Conservation (phyloP, 1,140 invertebrate genomes). For the Hylyphantes graminicola region DNA sequence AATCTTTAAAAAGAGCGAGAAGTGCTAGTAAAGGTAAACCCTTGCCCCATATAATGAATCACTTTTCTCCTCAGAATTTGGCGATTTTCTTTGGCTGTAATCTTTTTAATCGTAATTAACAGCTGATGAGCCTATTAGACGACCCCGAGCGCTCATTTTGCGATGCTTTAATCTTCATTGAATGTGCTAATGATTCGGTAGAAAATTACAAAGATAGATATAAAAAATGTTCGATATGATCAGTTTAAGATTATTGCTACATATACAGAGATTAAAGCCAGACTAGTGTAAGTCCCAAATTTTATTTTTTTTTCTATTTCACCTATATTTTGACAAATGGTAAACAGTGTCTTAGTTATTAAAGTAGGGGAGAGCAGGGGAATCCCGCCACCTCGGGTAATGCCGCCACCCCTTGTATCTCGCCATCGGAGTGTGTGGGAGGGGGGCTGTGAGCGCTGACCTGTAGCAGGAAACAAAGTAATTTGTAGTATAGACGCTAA, state of each 20-base stretch:
- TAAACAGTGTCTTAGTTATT: no score
- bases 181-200: conserved; percentile 36
- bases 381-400: no score
- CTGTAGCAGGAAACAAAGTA: no score
- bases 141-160: conserved; percentile 38
- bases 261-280: background rate
- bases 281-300: background rate
- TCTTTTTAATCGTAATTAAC: conserved; percentile 51
- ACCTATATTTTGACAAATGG: no score
- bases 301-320: background rate
- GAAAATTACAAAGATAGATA: background rate
- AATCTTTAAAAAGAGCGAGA: conserved; percentile 32
- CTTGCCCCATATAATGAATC: conserved; percentile 37
- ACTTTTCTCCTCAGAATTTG: conserved; percentile 5
- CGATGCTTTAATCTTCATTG: conserved; percentile 39
- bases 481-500: no score
- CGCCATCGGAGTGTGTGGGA: no score
- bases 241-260: background rate
- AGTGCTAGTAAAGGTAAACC: conserved; percentile 34
- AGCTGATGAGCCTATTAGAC: conserved; percentile 46
- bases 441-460: no score
- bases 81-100: conserved; percentile 35
- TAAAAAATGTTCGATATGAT: background rate
- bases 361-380: no score
- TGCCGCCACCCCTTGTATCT: no score